Base-by-base conservation (phyloP, 2,113 vertebrate genomes). In the Motacilla tschutschensis region DNA sequence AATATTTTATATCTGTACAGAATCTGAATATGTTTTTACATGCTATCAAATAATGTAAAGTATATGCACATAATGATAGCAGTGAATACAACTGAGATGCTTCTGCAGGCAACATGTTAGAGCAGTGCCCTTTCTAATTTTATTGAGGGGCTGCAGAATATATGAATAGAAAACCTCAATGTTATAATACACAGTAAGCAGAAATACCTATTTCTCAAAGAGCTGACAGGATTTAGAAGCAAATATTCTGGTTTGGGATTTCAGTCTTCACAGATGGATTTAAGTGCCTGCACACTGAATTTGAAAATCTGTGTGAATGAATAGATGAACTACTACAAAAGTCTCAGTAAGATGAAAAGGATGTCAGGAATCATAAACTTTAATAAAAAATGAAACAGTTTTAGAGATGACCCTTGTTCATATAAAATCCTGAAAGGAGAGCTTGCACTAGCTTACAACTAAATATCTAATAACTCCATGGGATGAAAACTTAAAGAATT, bases 31-130 rank as follows among this genome's bases (percentile, higher is more conserved):
- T 47, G 33, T 59, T 89, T 93, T 73, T 89, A 90, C 65, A 54
- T 62, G 48, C 78, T 89, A 69, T 71, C 63, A 83, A 89, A 90
- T 83, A 74, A 88, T 73, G 40, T 79, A 67, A 92, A 92, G 65
- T 63, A 57, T 78, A 89, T 92, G 79, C 44, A 92, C 75, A 21
- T 79, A 84, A 87, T 71, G 55, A 85, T 31, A 58, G 40, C 36
- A 51, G 50, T 26, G 38, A 77, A 87, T 60, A 77, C 12, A 79
- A 24, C 72, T 40, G 69, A 54, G 46, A 58, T 69, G 26, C 48
- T 92, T 77, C 53, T 64, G 54, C 65, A 77, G 59, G 63, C 50
- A 81, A 28, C 46, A 20, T 38, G 57, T 87, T 73, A 50, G 31
- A 84, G 53, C 69, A 83, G 29, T 1, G 0, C 29, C 47, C 41